Conservation (phyloP, 2,888 invertebrate genomes). For the Acheta domesticus region DNA sequence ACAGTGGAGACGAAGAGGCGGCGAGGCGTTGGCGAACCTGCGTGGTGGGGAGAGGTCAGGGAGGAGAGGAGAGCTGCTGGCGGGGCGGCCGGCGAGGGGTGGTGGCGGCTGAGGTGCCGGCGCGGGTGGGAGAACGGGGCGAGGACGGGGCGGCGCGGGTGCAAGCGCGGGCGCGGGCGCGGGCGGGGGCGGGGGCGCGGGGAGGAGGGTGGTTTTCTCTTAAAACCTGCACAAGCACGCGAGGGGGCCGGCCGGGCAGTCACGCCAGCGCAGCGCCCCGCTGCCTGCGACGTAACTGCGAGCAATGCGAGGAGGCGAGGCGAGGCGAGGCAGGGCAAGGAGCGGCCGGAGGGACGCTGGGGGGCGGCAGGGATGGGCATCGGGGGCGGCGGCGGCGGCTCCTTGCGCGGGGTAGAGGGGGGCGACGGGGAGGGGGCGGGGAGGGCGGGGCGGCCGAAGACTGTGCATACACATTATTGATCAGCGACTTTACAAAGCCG, state of each 20-base stretch:
- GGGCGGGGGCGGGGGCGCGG: not conserved
- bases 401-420: not conserved
- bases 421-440: not conserved
- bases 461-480: constrained; percentile 10
- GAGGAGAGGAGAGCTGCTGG: not conserved
- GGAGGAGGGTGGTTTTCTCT: not conserved
- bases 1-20: not conserved
- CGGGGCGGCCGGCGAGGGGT: not conserved
- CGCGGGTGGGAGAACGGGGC: not conserved
- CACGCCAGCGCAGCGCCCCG: not conserved
- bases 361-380: not conserved
- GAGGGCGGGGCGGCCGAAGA: not conserved
- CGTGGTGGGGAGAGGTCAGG: not conserved
- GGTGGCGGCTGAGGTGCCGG: not conserved
- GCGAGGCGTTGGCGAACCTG: not conserved
- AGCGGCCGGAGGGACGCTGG: not conserved
- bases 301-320: not conserved
- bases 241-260: not conserved
- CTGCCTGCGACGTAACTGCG: not conserved
- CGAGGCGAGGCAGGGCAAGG: not conserved
- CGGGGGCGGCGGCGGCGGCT: not conserved
- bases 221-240: constrained; percentile 7
- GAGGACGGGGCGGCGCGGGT: not conserved
- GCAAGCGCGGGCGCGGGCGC: not conserved
- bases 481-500: constrained; percentile 1